These are phyloP conservation scores for Folsomia candida DNA, from an alignment of 2,888 invertebrate genomes.

Conservation along the genomic window DNA sequence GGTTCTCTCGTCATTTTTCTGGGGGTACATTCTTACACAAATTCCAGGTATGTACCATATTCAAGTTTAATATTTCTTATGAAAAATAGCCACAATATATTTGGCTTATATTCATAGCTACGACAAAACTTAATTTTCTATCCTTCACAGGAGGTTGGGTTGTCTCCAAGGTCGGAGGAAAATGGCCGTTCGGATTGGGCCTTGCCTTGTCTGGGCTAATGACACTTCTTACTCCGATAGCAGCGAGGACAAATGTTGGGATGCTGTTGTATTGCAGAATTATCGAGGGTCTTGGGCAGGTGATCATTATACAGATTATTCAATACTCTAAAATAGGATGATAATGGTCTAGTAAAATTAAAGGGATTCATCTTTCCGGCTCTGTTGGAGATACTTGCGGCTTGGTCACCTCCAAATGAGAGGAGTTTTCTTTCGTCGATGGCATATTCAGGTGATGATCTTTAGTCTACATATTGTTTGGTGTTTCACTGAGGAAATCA, in stretches of 20 bases:
- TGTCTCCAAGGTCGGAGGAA: conserved; percentile 36
- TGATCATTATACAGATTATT: conserved; percentile 14
- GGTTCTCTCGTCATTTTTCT: conserved; percentile 46
- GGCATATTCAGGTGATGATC: conserved; percentile 78
- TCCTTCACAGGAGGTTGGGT: conserved; percentile 40
- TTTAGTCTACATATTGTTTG: conserved; percentile 2
- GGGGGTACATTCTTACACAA: conserved; percentile 46
- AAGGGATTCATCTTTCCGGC: conserved; percentile 86
- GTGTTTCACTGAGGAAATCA: conserved; percentile 8
- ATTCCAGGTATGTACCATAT: not conserved
- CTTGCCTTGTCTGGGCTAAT: conserved; percentile 43
- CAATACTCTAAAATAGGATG: not conserved
- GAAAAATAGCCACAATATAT: too few relatives aligned
- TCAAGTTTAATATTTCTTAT: not conserved
- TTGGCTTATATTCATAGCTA: too few relatives aligned
- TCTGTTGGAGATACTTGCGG: conserved; percentile 87
- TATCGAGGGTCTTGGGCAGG: conserved; percentile 45
- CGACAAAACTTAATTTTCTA: too few relatives aligned
- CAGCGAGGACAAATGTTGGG: conserved; percentile 27
- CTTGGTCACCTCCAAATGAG: conserved; percentile 89
- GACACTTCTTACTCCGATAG: conserved; percentile 40
- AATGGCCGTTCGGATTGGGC: conserved; percentile 45
- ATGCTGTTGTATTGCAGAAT: conserved; percentile 38
- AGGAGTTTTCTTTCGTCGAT: conserved; percentile 83
- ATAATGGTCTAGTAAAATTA: conserved; percentile 31